These are phyloP conservation scores for Campylomormyrus numenius DNA, from an alignment of 2,113 vertebrate genomes.

Conservation along the genomic window DNA sequence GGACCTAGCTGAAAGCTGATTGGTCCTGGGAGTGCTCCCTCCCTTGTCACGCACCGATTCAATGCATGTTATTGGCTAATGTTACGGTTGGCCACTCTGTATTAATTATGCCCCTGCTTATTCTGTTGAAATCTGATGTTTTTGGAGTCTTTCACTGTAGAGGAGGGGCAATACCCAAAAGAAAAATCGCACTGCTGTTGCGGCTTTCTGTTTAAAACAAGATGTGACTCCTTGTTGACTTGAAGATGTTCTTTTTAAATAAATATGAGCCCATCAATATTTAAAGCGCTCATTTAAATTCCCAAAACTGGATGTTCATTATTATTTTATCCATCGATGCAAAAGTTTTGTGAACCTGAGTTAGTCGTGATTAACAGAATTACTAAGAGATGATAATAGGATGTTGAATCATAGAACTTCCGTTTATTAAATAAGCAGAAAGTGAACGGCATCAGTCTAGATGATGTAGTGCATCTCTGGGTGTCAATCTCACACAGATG, in stretches of 20 bases:
- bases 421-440: not conserved
- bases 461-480: not conserved
- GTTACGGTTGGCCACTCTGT: not conserved
- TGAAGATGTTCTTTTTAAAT: not conserved
- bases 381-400: not conserved
- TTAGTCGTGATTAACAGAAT: not conserved
- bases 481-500: not conserved
- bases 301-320: not conserved
- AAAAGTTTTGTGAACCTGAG: conserved; percentile 2
- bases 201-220: not conserved
- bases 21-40: not conserved
- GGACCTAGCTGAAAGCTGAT: not conserved
- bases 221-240: not conserved
- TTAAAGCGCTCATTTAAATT: not conserved
- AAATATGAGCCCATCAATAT: not conserved
- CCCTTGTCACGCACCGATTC: not conserved
- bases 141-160: not conserved
- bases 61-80: not conserved
- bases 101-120: not conserved
- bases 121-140: not conserved
- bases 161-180: not conserved
- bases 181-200: not conserved
- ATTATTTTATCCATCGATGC: not conserved
- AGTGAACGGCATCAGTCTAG: not conserved
- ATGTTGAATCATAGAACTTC: not conserved